Percentiles rank a stretch among this genome's conserved stretches.
These are phyloP conservation scores for Nasonia giraulti DNA, from an alignment of 1,140 invertebrate genomes.

Conservation along the genomic window DNA sequence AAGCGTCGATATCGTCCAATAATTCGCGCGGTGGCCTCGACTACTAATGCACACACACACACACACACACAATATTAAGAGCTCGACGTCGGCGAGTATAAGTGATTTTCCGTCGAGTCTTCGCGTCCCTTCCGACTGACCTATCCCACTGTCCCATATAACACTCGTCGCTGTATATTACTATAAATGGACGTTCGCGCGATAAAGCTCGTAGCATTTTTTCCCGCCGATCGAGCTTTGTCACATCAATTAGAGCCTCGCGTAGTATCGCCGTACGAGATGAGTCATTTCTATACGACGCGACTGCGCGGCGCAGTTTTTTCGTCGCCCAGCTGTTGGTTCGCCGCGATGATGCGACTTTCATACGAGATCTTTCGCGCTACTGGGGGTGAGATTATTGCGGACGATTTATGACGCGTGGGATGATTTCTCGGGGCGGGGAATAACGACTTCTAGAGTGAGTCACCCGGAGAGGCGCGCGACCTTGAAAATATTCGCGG, in stretches of 20 bases:
- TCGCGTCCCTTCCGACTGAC: not conserved
- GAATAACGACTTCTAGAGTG: not conserved
- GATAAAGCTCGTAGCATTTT: not conserved
- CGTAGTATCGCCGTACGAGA: not conserved
- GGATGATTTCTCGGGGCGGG: not conserved
- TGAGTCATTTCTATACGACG: not conserved
- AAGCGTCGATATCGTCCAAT: not conserved
- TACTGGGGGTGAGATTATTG: not conserved
- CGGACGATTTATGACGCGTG: not conserved
- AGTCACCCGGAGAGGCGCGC: not conserved
- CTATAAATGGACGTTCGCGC: not conserved
- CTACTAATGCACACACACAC: not conserved
- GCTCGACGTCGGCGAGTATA: not conserved
- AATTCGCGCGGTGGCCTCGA: not conserved
- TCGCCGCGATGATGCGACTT: not conserved
- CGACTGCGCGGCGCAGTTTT: not conserved
- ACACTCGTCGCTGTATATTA: not conserved
- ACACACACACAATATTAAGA: too few relatives aligned
- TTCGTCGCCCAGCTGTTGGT: not conserved
- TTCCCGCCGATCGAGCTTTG: not conserved
- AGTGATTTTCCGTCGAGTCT: slow-evolving; percentile 12
- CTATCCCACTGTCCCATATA: not conserved
- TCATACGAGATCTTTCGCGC: not conserved
- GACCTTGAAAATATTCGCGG: not conserved
- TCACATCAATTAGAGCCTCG: slow-evolving; percentile 7